Conservation (phyloP, 2,113 vertebrate species). For the Plestiodon gilberti region DNA sequence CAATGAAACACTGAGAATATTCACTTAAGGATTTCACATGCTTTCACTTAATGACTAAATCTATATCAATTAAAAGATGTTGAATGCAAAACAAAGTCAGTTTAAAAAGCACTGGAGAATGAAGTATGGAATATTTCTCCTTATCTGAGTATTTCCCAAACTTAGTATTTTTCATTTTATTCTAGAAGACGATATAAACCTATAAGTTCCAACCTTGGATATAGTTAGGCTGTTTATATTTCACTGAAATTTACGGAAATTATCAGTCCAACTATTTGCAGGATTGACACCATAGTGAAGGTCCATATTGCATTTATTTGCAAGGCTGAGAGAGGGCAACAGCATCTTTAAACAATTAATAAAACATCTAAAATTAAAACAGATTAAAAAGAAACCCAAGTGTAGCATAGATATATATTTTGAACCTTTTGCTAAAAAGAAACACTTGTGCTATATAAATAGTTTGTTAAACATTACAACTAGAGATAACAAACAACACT, state of each 20-base stretch:
- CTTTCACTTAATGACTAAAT: background rate
- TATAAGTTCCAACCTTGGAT: background rate
- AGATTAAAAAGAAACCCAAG: background rate
- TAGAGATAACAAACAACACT: background rate
- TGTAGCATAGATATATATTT: background rate
- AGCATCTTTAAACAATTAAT: background rate
- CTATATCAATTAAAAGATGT: background rate
- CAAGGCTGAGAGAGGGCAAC: background rate
- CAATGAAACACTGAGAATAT: background rate
- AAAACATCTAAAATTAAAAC: background rate
- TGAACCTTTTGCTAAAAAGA: slow-evolving; percentile 8
- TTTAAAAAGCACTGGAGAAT: background rate
- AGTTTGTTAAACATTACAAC: no score
- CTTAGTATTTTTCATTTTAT: background rate
- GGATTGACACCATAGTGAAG: background rate
- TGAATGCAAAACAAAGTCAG: background rate
- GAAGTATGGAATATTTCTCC: background rate
- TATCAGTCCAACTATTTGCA: background rate
- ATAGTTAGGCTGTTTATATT: background rate
- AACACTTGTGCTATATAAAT: background rate
- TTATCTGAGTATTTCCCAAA: background rate
- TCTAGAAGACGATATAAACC: background rate
- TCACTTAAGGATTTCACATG: background rate
- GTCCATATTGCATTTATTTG: background rate
- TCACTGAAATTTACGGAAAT: background rate